Conservation (phyloP, 2,888 invertebrate species). For the Trilocha varians region DNA sequence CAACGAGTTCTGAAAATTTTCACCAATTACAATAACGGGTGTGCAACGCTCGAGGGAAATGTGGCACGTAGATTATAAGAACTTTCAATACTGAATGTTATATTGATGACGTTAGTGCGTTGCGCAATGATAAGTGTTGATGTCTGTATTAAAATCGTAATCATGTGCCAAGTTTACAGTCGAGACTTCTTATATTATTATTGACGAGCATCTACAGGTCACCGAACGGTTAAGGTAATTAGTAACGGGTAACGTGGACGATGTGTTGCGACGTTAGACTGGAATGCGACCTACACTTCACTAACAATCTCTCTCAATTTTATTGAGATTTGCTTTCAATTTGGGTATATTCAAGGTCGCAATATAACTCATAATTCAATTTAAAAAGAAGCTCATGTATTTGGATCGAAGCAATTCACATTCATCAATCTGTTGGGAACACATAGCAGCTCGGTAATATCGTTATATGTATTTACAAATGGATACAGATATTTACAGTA, state of each 20-base stretch:
- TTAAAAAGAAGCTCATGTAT: too few relatives aligned
- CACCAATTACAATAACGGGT: constrained; percentile 24
- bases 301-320: too few relatives aligned
- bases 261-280: too few relatives aligned
- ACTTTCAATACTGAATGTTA: neutral
- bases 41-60: neutral
- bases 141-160: neutral
- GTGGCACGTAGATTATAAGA: neutral
- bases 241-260: neutral
- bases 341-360: too few relatives aligned
- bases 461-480: neutral
- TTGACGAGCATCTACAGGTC: constrained; percentile 20
- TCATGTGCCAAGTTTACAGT: neutral
- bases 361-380: too few relatives aligned
- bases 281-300: too few relatives aligned
- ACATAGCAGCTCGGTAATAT: too few relatives aligned
- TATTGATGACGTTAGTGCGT: neutral
- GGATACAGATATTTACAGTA: too few relatives aligned
- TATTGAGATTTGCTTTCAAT: too few relatives aligned
- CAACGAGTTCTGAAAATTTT: constrained; percentile 79
- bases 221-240: constrained; percentile 12
- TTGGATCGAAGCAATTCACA: too few relatives aligned
- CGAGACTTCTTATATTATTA: constrained; percentile 1
- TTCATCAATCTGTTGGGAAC: too few relatives aligned
- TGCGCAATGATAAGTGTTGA: neutral